phyloP scores from a whole-genome alignment of 2,113 vertebrate species.

The Pelecanoides urinatrix region DNA sequence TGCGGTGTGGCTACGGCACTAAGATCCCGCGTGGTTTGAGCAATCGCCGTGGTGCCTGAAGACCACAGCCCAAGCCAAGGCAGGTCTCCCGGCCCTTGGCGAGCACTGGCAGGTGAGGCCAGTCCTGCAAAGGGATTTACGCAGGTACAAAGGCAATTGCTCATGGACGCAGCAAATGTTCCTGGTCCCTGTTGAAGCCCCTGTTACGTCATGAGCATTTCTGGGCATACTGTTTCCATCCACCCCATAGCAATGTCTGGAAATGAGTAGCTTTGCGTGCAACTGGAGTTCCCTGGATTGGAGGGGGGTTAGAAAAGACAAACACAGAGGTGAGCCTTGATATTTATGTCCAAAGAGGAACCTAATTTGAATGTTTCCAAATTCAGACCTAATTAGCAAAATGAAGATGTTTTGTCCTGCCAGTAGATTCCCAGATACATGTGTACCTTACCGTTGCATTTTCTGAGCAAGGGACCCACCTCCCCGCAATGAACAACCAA shows the following conservation, averaged over 20 bases:
- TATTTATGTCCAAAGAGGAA: not conserved
- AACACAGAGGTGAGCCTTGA: not conserved
- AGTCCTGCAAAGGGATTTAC: not conserved
- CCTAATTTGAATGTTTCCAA: not conserved
- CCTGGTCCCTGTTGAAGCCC: not conserved
- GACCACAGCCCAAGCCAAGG: not conserved
- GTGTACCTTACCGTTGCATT: not conserved
- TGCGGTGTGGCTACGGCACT: rapidly evolving
- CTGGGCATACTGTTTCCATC: not conserved
- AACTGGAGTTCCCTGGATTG: not conserved
- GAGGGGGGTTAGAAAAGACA: not conserved
- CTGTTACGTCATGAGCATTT: not conserved
- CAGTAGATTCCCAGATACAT: not conserved
- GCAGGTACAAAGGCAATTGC: not conserved
- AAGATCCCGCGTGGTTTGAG: not conserved
- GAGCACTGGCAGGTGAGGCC: not conserved
- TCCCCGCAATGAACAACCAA: not conserved
- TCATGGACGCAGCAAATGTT: not conserved
- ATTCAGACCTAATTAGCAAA: not conserved
- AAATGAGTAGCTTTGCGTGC: not conserved
- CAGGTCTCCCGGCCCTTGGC: not conserved
- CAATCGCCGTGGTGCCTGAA: not conserved
- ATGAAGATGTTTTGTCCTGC: not conserved
- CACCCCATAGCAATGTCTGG: not conserved
- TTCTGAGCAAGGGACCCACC: not conserved